A percentile compares a stretch with the other conserved stretches of the same genome.
Evolutionary conservation across 2,888 invertebrate species (phyloP).

Genomic region (Romanomermis culicivorax): DNA sequence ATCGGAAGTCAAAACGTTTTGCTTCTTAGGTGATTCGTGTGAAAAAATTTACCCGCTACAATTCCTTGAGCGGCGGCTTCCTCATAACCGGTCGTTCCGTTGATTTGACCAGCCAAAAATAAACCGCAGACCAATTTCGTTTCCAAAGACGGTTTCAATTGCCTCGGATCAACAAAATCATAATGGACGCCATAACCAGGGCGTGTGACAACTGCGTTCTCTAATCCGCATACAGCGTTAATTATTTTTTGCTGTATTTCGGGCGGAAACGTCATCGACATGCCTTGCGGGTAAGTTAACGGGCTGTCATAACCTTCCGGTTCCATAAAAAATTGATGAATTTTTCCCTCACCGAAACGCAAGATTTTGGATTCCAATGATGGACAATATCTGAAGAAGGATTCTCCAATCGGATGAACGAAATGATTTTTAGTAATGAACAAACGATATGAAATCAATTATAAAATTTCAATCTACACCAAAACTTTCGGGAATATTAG

Average conservation of each 20-base stretch:
- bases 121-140: slow-evolving; percentile 47
- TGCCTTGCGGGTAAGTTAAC: slow-evolving; percentile 59
- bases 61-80: slow-evolving; percentile 60
- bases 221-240: slow-evolving; percentile 47
- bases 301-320: slow-evolving; percentile 56
- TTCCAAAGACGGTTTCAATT: slow-evolving; percentile 49
- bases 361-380: slow-evolving; percentile 67
- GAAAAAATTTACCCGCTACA: slow-evolving; percentile 9
- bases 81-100: slow-evolving; percentile 75
- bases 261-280: slow-evolving; percentile 59
- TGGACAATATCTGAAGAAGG: slow-evolving; percentile 48
- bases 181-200: slow-evolving; percentile 67
- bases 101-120: slow-evolving; percentile 71
- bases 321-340: slow-evolving; percentile 57
- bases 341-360: slow-evolving; percentile 39
- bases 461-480: not conserved
- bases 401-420: not conserved
- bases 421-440: not conserved
- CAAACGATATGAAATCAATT: too few relatives aligned
- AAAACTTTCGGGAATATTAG: not conserved
- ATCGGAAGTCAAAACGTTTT: too few relatives aligned
- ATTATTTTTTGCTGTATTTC: slow-evolving; percentile 50
- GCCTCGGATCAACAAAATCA: slow-evolving; percentile 63
- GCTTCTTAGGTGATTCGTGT: too few relatives aligned
- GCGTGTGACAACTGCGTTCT: slow-evolving; percentile 44